Base-by-base conservation (phyloP, 2,888 invertebrate species). In the Drosophila rellima region DNA sequence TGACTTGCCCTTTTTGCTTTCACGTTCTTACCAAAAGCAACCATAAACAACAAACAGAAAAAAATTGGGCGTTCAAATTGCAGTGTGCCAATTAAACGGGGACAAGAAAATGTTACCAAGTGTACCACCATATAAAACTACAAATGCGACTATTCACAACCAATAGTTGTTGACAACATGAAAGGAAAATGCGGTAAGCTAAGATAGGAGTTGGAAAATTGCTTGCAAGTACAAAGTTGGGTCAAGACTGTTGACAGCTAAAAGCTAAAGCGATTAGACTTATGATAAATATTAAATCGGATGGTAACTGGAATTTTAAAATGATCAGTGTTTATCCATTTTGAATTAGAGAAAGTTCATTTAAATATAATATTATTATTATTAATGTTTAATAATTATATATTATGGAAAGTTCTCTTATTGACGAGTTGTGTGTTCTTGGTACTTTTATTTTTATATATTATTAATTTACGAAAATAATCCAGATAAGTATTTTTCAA, bases 51-150 rank as follows among this genome's bases (percentile, higher is more conserved):
- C 15, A 17, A 47, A 15, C n/a, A n/a, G 56, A 61, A 63, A 64
- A 64, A 67, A 63, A 74, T 72, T 79, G 71, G 65, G 61, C 69
- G 74, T 69, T 75, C 69, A 62, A 78, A 80, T 66, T 70, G 68
- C 57, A 71, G 78, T 80, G 84, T 68, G 74, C 74, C 85, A 85
- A 85, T 85, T 85, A 85, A 87, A 75, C 63, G 70, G 57, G 76
- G 67, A 65, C 76, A 71, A 82, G 76, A 82, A 82, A 80, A 75
- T 80, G 82, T 78, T 70, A 72, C 80, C 54, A 71, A 71, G 57
- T 71, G 68, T 64, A 29, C 51, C 55, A 33, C 37, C 31, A 57
- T 23, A 59, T 55, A 64, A 67, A 81, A 65, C 68, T 65, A 65
- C 77, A 79, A 79, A 72, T 80, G 68, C 50, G 72, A 71, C 70